These are phyloP conservation scores for Chrysotoxum bicinctum DNA, from an alignment of 2,888 invertebrate species.

Conservation along the genomic window DNA sequence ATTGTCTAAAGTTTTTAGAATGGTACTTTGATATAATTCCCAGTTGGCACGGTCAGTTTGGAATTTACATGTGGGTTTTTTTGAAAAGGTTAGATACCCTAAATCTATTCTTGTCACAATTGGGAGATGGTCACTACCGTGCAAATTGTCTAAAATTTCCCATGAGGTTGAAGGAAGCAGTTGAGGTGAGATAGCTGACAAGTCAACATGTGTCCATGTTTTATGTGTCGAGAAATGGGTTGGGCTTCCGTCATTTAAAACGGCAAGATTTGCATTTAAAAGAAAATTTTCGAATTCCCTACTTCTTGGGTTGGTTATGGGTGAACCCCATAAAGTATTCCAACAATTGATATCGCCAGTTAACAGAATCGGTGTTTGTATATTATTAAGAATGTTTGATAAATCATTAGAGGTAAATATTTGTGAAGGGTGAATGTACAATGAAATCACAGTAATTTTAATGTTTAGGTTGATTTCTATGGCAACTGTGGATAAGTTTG, in stretches of 20 bases:
- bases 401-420: too few species aligned
- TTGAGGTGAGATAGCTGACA: constrained; percentile 38
- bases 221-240: constrained; percentile 39
- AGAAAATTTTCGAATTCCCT: constrained; percentile 13
- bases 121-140: background rate
- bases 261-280: background rate
- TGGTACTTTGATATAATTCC: too few species aligned
- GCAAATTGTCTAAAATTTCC: background rate
- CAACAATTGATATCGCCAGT: constrained; percentile 3
- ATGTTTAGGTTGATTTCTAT: too few species aligned
- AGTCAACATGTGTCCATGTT: constrained; percentile 26
- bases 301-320: background rate
- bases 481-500: too few species aligned
- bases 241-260: constrained; percentile 20
- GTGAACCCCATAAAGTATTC: constrained; percentile 24
- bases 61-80: constrained; percentile 13
- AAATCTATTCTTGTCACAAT: background rate
- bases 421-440: too few species aligned
- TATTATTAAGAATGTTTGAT: too few species aligned
- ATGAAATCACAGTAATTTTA: too few species aligned
- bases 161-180: constrained; percentile 11
- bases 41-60: constrained; percentile 20
- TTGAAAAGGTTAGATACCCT: background rate
- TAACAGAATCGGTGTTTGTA: background rate
- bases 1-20: too few species aligned